Evolutionary conservation across 2,888 invertebrate species (phyloP).

Genomic region (Mallateleia sp.): DNA sequence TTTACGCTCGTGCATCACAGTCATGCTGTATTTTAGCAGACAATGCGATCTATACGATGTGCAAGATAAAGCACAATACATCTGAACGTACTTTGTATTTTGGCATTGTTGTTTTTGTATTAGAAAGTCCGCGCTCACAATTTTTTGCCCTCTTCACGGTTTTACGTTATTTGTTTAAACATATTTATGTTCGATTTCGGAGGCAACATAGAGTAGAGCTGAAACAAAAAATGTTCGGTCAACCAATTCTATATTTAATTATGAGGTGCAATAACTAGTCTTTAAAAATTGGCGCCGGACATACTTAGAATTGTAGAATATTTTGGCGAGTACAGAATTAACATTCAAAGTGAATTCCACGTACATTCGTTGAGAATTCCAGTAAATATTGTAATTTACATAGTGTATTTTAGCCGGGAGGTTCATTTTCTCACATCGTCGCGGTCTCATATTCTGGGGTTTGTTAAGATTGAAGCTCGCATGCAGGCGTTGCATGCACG

Average conservation of each 20-base stretch:
- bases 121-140: constrained; percentile 28
- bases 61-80: constrained; percentile 75
- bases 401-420: not conserved
- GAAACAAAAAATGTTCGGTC: no score
- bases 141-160: constrained; percentile 4
- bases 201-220: no score
- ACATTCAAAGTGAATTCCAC: not conserved
- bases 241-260: no score
- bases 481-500: not conserved
- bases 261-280: not conserved
- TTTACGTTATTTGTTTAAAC: not conserved
- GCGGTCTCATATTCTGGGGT: not conserved
- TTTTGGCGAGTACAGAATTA: not conserved
- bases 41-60: constrained; percentile 73
- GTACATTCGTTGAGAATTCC: not conserved
- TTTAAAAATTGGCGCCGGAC: not conserved
- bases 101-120: constrained; percentile 60
- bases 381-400: not conserved
- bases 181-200: not conserved
- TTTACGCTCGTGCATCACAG: constrained; percentile 76
- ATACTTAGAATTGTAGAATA: not conserved
- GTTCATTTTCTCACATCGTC: not conserved
- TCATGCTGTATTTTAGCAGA: constrained; percentile 72
- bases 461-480: not conserved
- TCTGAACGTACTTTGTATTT: constrained; percentile 62